Conservation (phyloP, 2,888 invertebrate species). For the Pyrgus malvae region DNA sequence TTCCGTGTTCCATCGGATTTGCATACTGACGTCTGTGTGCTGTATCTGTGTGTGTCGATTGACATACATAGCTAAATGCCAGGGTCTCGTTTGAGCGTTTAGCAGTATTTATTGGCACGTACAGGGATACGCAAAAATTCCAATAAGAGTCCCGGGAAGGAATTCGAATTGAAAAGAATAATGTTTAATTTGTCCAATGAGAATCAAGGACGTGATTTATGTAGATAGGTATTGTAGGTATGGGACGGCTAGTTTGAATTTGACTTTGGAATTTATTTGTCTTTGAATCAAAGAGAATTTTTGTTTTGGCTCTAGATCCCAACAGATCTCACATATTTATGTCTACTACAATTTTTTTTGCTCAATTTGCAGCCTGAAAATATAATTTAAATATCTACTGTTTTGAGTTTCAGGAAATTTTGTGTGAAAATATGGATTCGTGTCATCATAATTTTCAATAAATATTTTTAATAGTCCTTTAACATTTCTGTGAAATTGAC, state of each 20-base stretch:
- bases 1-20: constrained; percentile 75
- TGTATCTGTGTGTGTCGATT: constrained; percentile 54
- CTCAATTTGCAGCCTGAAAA: too few species aligned
- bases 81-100: constrained; percentile 63
- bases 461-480: too few species aligned
- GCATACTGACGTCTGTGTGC: constrained; percentile 52
- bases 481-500: too few species aligned
- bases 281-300: too few species aligned
- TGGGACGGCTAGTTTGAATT: constrained; percentile 1
- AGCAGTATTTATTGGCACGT: constrained; percentile 79
- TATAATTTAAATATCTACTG: too few species aligned
- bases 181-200: constrained; percentile 76
- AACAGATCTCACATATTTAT: too few species aligned
- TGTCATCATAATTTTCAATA: too few species aligned
- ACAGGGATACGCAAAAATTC: constrained; percentile 76
- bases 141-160: constrained; percentile 72
- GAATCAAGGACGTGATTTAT: constrained; percentile 61
- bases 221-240: neutral
- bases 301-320: too few species aligned
- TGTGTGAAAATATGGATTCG: too few species aligned
- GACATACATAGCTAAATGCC: constrained; percentile 74
- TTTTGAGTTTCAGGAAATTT: too few species aligned
- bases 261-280: neutral
- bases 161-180: constrained; percentile 73
- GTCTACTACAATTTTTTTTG: too few species aligned